phyloP scores from a whole-genome alignment of 2,888 invertebrate species.

The Lasioglossum lativentre region DNA sequence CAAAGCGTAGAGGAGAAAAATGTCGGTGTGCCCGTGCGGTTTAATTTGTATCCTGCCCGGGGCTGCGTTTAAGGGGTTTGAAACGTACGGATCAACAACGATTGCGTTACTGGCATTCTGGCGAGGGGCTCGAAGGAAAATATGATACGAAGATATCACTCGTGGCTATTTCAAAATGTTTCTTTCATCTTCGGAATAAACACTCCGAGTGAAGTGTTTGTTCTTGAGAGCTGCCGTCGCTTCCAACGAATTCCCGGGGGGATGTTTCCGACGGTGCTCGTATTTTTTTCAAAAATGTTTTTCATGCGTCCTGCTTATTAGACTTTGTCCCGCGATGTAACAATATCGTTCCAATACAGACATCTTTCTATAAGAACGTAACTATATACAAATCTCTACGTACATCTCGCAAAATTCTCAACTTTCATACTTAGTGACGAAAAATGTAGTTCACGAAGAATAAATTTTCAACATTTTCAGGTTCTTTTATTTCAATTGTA shows the following conservation, averaged over 20 bases:
- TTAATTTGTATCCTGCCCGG: constrained; percentile 57
- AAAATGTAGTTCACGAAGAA: neutral
- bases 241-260: neutral
- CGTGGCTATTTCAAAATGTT: constrained; percentile 42
- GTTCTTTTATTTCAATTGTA: too few relatives aligned
- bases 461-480: too few relatives aligned
- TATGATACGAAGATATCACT: constrained; percentile 29
- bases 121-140: constrained; percentile 32
- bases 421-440: neutral
- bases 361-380: neutral
- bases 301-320: neutral
- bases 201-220: constrained; percentile 21
- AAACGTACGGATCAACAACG: constrained; percentile 58
- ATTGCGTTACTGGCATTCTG: constrained; percentile 36
- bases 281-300: neutral
- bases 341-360: neutral
- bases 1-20: constrained; percentile 40
- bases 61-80: constrained; percentile 38
- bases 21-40: constrained; percentile 41
- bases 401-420: neutral
- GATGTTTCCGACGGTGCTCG: neutral
- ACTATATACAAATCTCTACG: neutral
- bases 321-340: neutral
- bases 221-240: neutral
- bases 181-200: constrained; percentile 46